Evolutionary conservation across 2,797 vertebrate genomes (phyloP), one percentile per base, ranked within the genome.

Genomic region (Morus bassanus): DNA sequence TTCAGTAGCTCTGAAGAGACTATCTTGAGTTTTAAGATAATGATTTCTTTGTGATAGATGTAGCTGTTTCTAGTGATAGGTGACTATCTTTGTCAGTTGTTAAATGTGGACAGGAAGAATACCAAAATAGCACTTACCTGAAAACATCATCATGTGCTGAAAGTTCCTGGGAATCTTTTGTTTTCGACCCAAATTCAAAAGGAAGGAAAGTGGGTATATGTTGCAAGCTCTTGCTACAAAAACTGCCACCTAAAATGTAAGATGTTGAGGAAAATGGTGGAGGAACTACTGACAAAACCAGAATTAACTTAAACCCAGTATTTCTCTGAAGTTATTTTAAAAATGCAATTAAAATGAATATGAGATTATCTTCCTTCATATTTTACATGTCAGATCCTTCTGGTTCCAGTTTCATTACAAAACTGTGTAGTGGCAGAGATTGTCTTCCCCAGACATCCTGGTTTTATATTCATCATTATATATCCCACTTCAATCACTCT

Each of bases 81-180:
- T 39, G 6, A 30, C 18, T 65, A 13, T 78, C 63, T 82, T 82
- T 77, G n/a, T 43, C 27, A 54, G 21, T 48, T 46, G 41, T 60
- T 77, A 89, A 88, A 25, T 15, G 6, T 24, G 25, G 39, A 75
- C 33, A 68, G 67, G 35, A 85, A 73, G 53, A 84, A 59, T 27
- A n/a, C 9, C 9, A 45, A 13, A 67, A 41, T 17, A 35, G 25
- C 10, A 91, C 95, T 46, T 98, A 99, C 98, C 99, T 98, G 98
- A 98, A 95, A 99, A 99, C 98, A 98, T 98, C 98, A 99, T 98
- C 98, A 99, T 98, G 95, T 99, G 98, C 88, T 99, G 99, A 60
- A 98, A 98, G 77, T 96, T 97, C 93, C 90, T 50, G n/a, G 98
- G 97, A 89, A 99, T 98, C 98, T 97, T 99, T 91, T 97, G 98